Conservation (phyloP, 2,113 vertebrate genomes). For the Zosterops lateralis region DNA sequence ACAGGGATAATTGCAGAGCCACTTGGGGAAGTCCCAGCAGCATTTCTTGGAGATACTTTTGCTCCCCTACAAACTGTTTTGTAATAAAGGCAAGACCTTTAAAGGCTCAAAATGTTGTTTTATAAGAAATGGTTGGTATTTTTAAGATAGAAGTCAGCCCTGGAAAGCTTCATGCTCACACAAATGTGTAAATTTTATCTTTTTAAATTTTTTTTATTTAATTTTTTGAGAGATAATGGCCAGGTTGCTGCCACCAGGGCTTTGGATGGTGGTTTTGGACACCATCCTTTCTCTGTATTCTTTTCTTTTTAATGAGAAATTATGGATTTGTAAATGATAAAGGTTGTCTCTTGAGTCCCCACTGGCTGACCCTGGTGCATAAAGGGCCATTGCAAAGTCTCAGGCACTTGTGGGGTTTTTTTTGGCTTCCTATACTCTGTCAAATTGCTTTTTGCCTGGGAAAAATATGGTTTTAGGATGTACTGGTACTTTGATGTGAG, state of each 20-base stretch:
- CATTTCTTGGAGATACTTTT: not conserved
- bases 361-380: not conserved
- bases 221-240: not conserved
- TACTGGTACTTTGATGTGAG: not conserved
- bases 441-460: not conserved
- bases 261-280: not conserved
- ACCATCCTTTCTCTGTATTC: not conserved
- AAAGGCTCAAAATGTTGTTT: not conserved
- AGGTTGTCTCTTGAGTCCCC: not conserved
- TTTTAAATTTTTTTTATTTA: not conserved
- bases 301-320: not conserved
- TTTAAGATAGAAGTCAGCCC: not conserved
- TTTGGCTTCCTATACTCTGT: not conserved
- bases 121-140: not conserved
- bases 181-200: not conserved
- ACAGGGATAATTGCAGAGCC: not conserved
- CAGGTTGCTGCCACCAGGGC: not conserved
- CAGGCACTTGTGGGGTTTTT: not conserved
- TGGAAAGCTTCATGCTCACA: not conserved
- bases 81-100: not conserved
- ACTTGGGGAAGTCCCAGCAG: not conserved
- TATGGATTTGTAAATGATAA: not conserved
- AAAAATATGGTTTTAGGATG: not conserved
- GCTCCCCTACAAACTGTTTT: not conserved
- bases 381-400: not conserved